Conservation (phyloP, 1,140 invertebrate species). For the Amphibalanus amphitrite region DNA sequence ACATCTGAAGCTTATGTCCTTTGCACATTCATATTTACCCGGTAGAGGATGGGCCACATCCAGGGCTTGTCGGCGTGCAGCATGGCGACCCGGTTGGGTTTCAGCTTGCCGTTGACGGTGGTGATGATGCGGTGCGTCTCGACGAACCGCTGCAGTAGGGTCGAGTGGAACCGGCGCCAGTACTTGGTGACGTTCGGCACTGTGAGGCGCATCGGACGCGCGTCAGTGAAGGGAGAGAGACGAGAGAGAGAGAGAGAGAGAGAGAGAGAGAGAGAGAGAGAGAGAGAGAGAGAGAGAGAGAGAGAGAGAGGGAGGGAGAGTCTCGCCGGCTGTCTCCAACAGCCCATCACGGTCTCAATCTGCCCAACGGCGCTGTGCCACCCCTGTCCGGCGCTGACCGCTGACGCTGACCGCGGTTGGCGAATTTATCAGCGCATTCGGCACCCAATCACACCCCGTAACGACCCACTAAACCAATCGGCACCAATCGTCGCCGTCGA, state of each 20-base stretch:
- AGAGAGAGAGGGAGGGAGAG: constrained; percentile 18
- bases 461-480: too few relatives aligned
- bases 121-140: constrained; percentile 20
- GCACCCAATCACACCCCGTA: too few relatives aligned
- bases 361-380: too few relatives aligned
- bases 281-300: constrained; percentile 4
- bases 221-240: constrained; percentile 2
- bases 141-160: constrained; percentile 10
- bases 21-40: constrained; percentile 18
- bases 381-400: too few relatives aligned
- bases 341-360: too few relatives aligned
- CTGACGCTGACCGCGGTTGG: too few relatives aligned
- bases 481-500: too few relatives aligned
- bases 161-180: constrained; percentile 11
- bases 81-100: constrained; percentile 32
- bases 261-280: constrained; percentile 7
- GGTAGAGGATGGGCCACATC: constrained; percentile 35
- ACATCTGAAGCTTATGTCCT: too few relatives aligned
- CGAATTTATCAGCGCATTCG: too few relatives aligned
- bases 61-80: constrained; percentile 29
- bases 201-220: constrained; percentile 16
- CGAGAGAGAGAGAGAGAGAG: constrained; percentile 5
- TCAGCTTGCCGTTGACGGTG: constrained; percentile 31
- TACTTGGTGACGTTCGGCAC: constrained; percentile 25
- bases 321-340: too few relatives aligned